phyloP scores from a whole-genome alignment of 2,888 invertebrate species.

The Zeuzera pyrina region DNA sequence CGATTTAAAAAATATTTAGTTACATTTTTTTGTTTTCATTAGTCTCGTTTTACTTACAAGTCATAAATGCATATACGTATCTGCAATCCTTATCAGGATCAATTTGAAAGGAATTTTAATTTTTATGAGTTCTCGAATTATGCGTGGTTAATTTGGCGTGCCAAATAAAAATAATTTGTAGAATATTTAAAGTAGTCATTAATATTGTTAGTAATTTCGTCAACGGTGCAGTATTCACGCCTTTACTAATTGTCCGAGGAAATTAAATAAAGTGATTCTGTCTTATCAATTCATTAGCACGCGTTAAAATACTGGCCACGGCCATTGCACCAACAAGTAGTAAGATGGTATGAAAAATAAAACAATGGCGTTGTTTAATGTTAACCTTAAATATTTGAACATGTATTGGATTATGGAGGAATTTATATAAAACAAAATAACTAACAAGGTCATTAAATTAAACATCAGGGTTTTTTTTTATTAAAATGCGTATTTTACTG shows the following conservation, averaged over 20 bases:
- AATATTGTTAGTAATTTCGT: slow-evolving; percentile 9
- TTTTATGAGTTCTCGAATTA: slow-evolving; percentile 5
- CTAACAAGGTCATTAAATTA: no score
- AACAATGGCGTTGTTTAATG: no score
- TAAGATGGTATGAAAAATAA: no score
- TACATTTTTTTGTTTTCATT: not conserved
- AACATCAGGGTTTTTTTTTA: no score
- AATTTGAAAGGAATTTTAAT: slow-evolving; percentile 11
- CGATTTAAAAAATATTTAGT: slow-evolving; percentile 18
- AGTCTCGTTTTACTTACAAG: not conserved
- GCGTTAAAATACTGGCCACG: slow-evolving; percentile 3
- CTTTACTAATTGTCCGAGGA: slow-evolving; percentile 16
- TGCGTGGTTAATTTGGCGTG: slow-evolving; percentile 2
- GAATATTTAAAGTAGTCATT: slow-evolving; percentile 12
- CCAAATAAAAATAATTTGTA: slow-evolving; percentile 7
- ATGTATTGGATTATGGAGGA: no score
- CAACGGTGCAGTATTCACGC: slow-evolving; percentile 11
- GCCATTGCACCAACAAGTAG: not conserved
- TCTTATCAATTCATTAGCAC: slow-evolving; percentile 18
- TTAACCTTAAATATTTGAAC: no score
- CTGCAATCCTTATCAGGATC: slow-evolving; percentile 2
- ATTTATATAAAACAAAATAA: no score
- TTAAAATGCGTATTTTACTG: no score
- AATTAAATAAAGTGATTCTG: slow-evolving; percentile 15
- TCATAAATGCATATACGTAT: slow-evolving; percentile 1